phyloP scores from a whole-genome alignment of 2,888 invertebrate genomes.

The Aromia moschata region DNA sequence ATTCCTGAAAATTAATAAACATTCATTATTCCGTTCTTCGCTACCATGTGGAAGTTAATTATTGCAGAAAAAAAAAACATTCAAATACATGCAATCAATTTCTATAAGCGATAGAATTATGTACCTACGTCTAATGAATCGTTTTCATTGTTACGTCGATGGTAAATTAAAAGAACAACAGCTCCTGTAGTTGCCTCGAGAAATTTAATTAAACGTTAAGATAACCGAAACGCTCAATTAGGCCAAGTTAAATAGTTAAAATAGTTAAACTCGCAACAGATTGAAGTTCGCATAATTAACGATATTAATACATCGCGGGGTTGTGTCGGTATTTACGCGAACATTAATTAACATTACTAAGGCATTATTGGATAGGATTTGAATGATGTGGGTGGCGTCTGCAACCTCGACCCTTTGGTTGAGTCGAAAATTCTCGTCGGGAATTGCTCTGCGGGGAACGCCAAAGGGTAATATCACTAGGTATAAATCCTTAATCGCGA shows the following conservation, averaged over 20 bases:
- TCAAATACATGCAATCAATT: too few species aligned
- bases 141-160: too few species aligned
- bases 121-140: too few species aligned
- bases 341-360: conserved; percentile 21
- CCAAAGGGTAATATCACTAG: background rate
- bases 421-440: conserved; percentile 18
- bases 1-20: too few species aligned
- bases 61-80: too few species aligned
- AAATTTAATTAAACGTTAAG: too few species aligned
- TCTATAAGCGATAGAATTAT: too few species aligned
- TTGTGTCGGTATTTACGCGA: conserved; percentile 9
- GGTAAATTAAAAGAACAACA: too few species aligned
- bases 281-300: conserved; percentile 20
- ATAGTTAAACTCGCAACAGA: background rate
- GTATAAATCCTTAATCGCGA: conserved; percentile 13
- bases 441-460: conserved; percentile 15
- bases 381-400: conserved; percentile 8
- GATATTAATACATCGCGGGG: conserved; percentile 2
- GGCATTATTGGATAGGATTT: conserved; percentile 16
- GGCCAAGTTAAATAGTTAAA: background rate
- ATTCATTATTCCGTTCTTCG: too few species aligned
- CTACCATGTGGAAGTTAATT: too few species aligned
- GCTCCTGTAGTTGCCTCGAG: too few species aligned
- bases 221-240: too few species aligned
- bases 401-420: conserved; percentile 8